These are phyloP conservation scores for Apotomis betuletana DNA, from an alignment of 2,888 invertebrate species.

Conservation along the genomic window DNA sequence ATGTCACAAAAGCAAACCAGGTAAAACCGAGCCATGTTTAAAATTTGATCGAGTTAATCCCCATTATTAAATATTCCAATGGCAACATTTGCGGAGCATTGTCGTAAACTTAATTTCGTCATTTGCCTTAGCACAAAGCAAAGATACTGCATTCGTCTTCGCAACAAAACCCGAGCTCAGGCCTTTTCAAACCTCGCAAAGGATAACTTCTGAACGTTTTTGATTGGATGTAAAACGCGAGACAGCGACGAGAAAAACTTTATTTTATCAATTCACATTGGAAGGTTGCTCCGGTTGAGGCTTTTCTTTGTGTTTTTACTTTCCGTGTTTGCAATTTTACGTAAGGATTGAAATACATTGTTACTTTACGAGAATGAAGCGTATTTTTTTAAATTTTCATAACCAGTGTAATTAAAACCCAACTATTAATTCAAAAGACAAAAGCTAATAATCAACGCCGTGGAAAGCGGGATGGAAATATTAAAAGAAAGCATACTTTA, in stretches of 20 bases:
- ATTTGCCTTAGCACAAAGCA: slow-evolving; percentile 36
- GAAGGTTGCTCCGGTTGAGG: slow-evolving; percentile 26
- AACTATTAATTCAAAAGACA: slow-evolving; percentile 20
- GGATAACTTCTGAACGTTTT: slow-evolving; percentile 42
- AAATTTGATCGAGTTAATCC: slow-evolving; percentile 26
- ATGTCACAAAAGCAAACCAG: slow-evolving; percentile 9
- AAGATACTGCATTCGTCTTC: slow-evolving; percentile 37
- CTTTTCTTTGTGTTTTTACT: slow-evolving; percentile 23
- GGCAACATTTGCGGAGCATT: slow-evolving; percentile 34
- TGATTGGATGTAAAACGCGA: slow-evolving; percentile 45
- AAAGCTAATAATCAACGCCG: slow-evolving; percentile 27
- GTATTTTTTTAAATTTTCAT: not conserved
- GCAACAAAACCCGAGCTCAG: slow-evolving; percentile 26
- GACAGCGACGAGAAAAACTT: slow-evolving; percentile 39
- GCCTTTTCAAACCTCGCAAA: slow-evolving; percentile 36
- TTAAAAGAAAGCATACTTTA: slow-evolving; percentile 44
- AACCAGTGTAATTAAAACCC: not conserved
- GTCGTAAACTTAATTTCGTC: slow-evolving; percentile 32
- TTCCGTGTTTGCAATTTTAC: slow-evolving; percentile 26
- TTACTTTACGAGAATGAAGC: not conserved
- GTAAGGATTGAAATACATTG: slow-evolving; percentile 10
- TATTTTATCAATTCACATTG: slow-evolving; percentile 39
- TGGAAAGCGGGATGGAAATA: slow-evolving; percentile 35
- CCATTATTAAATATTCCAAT: slow-evolving; percentile 36
- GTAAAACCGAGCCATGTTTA: slow-evolving; percentile 22